These are phyloP conservation scores for Anthrax anthrax DNA, from an alignment of 2,888 invertebrate genomes.

Conservation along the genomic window DNA sequence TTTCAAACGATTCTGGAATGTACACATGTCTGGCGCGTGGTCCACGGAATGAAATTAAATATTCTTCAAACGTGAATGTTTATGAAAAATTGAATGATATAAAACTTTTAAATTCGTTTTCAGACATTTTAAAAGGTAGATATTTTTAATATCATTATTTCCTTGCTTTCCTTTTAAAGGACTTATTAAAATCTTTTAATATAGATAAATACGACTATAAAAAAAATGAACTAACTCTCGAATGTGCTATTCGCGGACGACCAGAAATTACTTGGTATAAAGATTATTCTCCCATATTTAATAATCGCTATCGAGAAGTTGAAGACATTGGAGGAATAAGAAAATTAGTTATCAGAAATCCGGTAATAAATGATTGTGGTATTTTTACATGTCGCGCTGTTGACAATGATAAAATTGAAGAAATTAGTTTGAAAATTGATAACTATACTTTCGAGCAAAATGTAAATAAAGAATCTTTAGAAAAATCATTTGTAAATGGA, in stretches of 20 bases:
- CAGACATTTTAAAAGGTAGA: conserved; percentile 25
- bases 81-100: conserved; percentile 33
- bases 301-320: conserved; percentile 46
- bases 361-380: conserved; percentile 55
- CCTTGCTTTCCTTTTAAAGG: background rate
- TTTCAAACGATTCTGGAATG: conserved; percentile 55
- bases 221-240: conserved; percentile 33
- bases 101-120: conserved; percentile 22
- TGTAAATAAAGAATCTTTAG: background rate
- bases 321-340: conserved; percentile 60
- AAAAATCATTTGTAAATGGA: background rate
- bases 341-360: conserved; percentile 49
- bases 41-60: conserved; percentile 50
- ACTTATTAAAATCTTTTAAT: background rate
- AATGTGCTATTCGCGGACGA: conserved; percentile 38
- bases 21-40: conserved; percentile 67
- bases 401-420: conserved; percentile 55
- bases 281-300: conserved; percentile 45
- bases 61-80: conserved; percentile 53
- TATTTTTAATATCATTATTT: conserved; percentile 1
- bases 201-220: conserved; percentile 50
- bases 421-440: conserved; percentile 52
- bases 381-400: conserved; percentile 63
- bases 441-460: background rate
- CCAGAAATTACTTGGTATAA: conserved; percentile 47